phyloP scores from a whole-genome alignment of 1,140 invertebrate genomes.

The Aplysia californica region DNA sequence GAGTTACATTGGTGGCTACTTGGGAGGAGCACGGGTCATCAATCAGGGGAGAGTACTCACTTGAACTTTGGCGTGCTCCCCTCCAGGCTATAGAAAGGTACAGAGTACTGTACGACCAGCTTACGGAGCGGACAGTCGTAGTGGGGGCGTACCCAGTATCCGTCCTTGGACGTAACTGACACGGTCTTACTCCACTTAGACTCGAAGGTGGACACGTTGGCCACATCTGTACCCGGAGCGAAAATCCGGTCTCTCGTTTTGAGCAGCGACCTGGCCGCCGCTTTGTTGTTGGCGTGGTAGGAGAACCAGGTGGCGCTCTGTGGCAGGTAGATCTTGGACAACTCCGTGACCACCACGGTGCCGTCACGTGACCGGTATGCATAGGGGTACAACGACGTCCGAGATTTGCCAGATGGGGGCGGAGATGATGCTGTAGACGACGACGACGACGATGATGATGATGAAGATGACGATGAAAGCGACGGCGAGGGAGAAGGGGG shows the following conservation, averaged over 20 bases:
- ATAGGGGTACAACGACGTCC: conserved; percentile 35
- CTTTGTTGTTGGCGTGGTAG: conserved; percentile 21
- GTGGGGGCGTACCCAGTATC: conserved; percentile 42
- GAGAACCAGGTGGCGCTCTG: conserved; percentile 29
- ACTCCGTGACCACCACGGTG: conserved; percentile 30
- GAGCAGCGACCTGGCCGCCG: conserved; percentile 24
- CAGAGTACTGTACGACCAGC: conserved; percentile 45
- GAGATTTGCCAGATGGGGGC: neutral
- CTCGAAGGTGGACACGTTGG: conserved; percentile 12
- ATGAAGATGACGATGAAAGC: neutral
- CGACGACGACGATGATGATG: neutral
- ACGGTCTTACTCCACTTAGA: conserved; percentile 32
- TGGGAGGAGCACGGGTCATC: too few species aligned
- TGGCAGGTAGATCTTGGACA: conserved; percentile 29
- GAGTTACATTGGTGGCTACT: neutral
- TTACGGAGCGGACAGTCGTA: conserved; percentile 42
- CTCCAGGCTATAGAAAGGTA: conserved; percentile 41
- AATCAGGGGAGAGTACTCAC: conserved; percentile 33
- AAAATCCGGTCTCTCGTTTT: conserved; percentile 27
- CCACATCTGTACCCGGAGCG: conserved; percentile 31
- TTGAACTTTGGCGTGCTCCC: conserved; percentile 39
- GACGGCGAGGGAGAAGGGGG: neutral
- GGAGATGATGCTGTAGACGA: neutral
- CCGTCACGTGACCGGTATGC: conserved; percentile 24
- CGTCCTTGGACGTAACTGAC: conserved; percentile 32